These are phyloP conservation scores for Ctena decussata DNA, from an alignment of 2,888 invertebrate genomes.

Conservation along the genomic window DNA sequence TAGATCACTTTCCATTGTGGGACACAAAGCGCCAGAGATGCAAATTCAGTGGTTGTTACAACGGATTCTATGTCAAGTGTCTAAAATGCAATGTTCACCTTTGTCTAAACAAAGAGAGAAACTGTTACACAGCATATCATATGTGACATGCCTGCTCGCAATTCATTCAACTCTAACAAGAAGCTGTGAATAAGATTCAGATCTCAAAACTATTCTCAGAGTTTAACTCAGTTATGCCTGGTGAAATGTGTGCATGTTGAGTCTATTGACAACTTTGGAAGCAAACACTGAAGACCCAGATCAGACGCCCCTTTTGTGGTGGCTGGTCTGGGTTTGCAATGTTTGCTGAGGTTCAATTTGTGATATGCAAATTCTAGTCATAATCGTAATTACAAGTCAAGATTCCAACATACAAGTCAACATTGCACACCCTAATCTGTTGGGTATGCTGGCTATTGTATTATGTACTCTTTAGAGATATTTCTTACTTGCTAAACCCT, in stretches of 20 bases:
- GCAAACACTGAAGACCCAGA: too few relatives aligned
- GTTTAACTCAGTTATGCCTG: background rate
- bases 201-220: background rate
- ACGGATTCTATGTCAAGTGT: too few relatives aligned
- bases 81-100: background rate
- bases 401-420: background rate
- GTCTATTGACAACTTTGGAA: background rate
- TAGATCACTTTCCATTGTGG: conserved; percentile 36
- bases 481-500: background rate
- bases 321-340: background rate
- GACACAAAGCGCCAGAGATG: conserved; percentile 28
- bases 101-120: background rate
- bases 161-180: background rate
- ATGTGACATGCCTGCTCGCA: background rate
- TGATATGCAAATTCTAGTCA: background rate
- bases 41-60: background rate
- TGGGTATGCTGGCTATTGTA: background rate
- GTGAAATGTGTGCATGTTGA: background rate
- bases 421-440: background rate
- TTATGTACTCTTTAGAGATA: background rate
- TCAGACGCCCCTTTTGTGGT: too few relatives aligned
- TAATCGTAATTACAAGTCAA: background rate
- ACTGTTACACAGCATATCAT: background rate
- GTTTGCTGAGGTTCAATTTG: too few relatives aligned
- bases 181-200: background rate